These are phyloP conservation scores for Notarius quadriscutis DNA, from an alignment of 2,113 vertebrate species.

Conservation along the genomic window DNA sequence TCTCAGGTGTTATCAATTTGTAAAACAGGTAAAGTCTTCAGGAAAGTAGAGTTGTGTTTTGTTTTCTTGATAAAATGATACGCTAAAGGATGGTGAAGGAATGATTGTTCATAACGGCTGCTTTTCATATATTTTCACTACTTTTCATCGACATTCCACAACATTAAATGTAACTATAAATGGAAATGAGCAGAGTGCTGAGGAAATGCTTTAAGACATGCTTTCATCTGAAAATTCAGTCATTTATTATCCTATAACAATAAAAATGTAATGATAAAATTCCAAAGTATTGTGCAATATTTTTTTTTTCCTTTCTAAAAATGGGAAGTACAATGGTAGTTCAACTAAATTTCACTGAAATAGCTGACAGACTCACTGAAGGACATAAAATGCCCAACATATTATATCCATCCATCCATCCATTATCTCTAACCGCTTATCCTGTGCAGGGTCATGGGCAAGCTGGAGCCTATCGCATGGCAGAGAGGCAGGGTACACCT, in stretches of 20 bases:
- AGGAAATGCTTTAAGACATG: background rate
- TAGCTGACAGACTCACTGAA: background rate
- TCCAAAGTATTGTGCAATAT: background rate
- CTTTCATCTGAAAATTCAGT: background rate
- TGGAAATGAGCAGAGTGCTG: background rate
- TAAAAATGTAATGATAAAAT: background rate
- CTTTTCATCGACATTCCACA: background rate
- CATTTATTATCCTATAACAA: background rate
- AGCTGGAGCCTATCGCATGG: too few relatives aligned
- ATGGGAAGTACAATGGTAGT: background rate
- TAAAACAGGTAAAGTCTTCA: background rate
- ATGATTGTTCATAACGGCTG: background rate
- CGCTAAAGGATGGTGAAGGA: background rate
- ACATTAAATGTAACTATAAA: background rate
- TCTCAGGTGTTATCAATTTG: background rate
- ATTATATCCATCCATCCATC: too few relatives aligned
- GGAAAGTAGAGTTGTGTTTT: background rate
- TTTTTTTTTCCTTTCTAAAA: background rate
- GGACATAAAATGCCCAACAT: background rate
- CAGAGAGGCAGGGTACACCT: too few relatives aligned
- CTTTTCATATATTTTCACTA: background rate
- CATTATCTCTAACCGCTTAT: too few relatives aligned
- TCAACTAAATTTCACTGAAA: background rate
- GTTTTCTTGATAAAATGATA: background rate
- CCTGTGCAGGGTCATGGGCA: too few relatives aligned